Evolutionary conservation across 2,113 vertebrate species (phyloP).

Genomic region (Callopanchax toddi): DNA sequence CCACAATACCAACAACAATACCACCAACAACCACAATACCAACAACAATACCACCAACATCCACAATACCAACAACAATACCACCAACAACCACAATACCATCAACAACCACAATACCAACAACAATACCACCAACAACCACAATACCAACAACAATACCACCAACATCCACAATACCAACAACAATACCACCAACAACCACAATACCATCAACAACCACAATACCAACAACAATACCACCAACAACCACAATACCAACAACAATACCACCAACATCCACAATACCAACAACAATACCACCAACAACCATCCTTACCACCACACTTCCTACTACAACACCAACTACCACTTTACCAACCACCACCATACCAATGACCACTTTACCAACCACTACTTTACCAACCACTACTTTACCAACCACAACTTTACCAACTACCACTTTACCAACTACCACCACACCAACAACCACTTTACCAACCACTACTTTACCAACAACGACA

Average conservation of each 20-base stretch:
- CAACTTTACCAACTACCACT: slow-evolving; percentile 10
- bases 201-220: not conserved
- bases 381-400: not conserved
- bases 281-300: slow-evolving; percentile 1
- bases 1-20: not conserved
- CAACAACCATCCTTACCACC: slow-evolving; percentile 23
- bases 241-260: not conserved
- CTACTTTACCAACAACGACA: not conserved
- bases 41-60: slow-evolving; percentile 23
- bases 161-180: not conserved
- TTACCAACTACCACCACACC: not conserved
- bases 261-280: not conserved
- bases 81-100: slow-evolving; percentile 20
- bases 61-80: slow-evolving; percentile 5
- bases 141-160: not conserved
- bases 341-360: not conserved
- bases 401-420: not conserved
- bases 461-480: not conserved
- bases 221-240: not conserved
- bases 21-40: slow-evolving; percentile 1
- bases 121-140: not conserved
- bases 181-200: slow-evolving; percentile 29
- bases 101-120: not conserved
- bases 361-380: not conserved
- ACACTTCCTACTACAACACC: not conserved